Evolutionary conservation across 2,113 vertebrate species (phyloP).

Genomic region (Himantopus leucocephalus): DNA sequence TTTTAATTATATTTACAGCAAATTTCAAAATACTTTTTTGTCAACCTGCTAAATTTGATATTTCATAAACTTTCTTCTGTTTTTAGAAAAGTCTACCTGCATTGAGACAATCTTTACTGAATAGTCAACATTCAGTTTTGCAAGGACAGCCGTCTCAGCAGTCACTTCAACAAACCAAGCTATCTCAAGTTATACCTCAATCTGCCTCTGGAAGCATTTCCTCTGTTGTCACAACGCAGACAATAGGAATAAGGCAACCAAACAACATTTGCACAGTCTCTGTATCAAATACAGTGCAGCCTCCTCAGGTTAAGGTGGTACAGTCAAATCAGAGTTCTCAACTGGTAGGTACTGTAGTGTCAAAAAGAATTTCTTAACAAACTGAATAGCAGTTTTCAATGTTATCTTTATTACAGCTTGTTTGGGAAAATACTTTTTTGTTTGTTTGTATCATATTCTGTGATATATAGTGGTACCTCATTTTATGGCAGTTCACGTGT

Average conservation of each 20-base stretch:
- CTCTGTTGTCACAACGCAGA: slow-evolving; percentile 71
- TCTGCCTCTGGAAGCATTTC: slow-evolving; percentile 68
- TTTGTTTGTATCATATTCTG: neutral
- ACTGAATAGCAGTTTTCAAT: neutral
- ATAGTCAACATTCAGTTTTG: slow-evolving; percentile 78
- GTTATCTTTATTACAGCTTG: neutral
- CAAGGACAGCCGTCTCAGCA: slow-evolving; percentile 70
- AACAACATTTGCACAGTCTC: slow-evolving; percentile 78
- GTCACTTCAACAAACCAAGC: slow-evolving; percentile 76
- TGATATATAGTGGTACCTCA: neutral
- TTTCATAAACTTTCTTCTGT: slow-evolving; percentile 20
- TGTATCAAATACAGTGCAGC: slow-evolving; percentile 63
- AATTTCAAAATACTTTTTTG: neutral
- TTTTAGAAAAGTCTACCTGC: slow-evolving; percentile 88
- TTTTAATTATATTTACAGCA: neutral
- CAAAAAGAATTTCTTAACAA: neutral
- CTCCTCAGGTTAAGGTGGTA: slow-evolving; percentile 69
- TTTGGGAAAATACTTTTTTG: neutral
- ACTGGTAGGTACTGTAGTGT: slow-evolving; percentile 74
- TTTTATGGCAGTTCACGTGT: neutral
- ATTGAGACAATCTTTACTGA: slow-evolving; percentile 85
- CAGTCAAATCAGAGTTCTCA: slow-evolving; percentile 76
- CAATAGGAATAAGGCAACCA: slow-evolving; percentile 80
- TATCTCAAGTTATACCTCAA: slow-evolving; percentile 62
- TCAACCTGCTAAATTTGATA: neutral